These are phyloP conservation scores for Sinocyclocheilus maitianheensis DNA, from an alignment of 2,113 vertebrate species.

Conservation along the genomic window DNA sequence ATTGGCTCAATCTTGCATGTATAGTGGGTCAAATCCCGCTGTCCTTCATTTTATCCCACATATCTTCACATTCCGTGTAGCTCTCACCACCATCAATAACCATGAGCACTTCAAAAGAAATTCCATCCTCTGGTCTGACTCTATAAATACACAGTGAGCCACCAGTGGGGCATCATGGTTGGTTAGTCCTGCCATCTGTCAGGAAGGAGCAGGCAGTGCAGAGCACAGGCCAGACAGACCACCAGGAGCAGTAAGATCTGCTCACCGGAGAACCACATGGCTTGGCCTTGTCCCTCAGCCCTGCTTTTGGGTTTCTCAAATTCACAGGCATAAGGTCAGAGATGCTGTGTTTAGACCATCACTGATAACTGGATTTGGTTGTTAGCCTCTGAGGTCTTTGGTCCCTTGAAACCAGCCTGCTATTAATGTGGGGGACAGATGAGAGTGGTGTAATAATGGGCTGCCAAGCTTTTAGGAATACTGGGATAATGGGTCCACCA, in stretches of 20 bases:
- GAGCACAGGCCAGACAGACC: background rate
- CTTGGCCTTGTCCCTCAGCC: constrained; percentile 15
- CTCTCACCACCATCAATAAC: constrained; percentile 1
- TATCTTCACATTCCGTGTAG: background rate
- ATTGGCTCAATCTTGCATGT: background rate
- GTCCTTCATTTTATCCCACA: constrained; percentile 26
- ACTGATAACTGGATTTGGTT: background rate
- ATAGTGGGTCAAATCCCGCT: constrained; percentile 12
- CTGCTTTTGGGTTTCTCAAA: constrained; percentile 10
- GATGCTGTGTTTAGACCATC: background rate
- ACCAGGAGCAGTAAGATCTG: constrained; percentile 1
- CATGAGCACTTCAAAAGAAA: constrained; percentile 33
- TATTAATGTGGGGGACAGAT: background rate
- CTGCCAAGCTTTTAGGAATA: constrained; percentile 13
- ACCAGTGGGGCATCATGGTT: constrained; percentile 26
- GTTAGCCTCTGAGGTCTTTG: background rate
- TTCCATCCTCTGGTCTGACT: constrained; percentile 8
- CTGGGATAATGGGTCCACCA: constrained; percentile 10
- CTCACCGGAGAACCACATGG: background rate
- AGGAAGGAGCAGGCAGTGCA: constrained; percentile 6
- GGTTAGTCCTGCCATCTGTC: constrained; percentile 45
- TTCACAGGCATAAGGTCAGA: background rate
- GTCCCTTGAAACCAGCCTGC: constrained; percentile 1
- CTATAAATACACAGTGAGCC: constrained; percentile 35
- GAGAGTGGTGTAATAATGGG: constrained; percentile 13